Base-by-base conservation (phyloP, 2,113 vertebrate genomes). In the Oxyruncus cristatus region DNA sequence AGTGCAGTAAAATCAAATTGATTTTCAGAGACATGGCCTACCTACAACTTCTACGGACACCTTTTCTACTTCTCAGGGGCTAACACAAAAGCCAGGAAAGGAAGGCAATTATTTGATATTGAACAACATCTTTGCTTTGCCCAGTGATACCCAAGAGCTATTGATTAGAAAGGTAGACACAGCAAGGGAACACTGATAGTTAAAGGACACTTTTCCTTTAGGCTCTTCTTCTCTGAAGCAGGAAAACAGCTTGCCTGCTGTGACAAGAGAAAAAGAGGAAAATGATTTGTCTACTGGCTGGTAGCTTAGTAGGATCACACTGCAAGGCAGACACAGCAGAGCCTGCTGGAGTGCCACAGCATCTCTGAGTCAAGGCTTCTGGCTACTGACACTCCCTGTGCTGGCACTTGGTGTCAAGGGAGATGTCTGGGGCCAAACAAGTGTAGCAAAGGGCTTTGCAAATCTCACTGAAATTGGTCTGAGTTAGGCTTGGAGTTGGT, bases 321-420 rank as follows among this genome's bases (percentile, higher is more conserved):
- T 27, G 42, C 20, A 65, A 42, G 52, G 44, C 35, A 37, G 79
- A 32, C 44, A 17, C 0, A 3, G 41, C 35, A 62, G 78, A 61
- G 26, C 41, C 33, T 28, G 44, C 30, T 1, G 1, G 46, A 18
- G 35, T 5, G 71, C 52, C 75, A 7, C 6, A 12, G 56, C 46
- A 63, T 12, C 32, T 12, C 66, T 6, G 41, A 18, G 19, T 35
- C 5, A 5, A 27, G 19, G 20, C 11, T 42, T 30, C 49, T 27
- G 23, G 22, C 33, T 26, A 6, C 24, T 14, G 8, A 11, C 28
- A 14, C 3, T 35, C 9, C 10, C 42, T 26, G 26, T 0, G 28
- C 27, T 32, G 47, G 8, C 23, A 0, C 22, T 30, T 12, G 49
- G 35, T 19, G 15, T 3, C 65, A 18, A 55, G 44, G 49, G 14